These are phyloP conservation scores for Drosophila oshimai DNA, from an alignment of 1,140 invertebrate genomes.

Conservation along the genomic window DNA sequence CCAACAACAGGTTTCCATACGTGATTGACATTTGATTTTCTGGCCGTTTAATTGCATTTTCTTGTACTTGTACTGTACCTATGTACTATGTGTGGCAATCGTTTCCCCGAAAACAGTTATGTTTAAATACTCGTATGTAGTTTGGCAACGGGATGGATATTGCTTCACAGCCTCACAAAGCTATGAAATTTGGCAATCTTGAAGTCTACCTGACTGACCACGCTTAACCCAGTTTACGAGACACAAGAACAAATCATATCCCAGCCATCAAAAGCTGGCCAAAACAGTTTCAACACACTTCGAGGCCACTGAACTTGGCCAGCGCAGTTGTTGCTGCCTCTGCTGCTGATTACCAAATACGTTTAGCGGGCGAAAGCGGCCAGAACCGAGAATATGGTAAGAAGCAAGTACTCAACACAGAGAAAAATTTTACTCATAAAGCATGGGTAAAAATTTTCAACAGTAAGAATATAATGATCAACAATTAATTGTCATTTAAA, in stretches of 20 bases:
- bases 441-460: too few species aligned
- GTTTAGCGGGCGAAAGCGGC: slow-evolving; percentile 60
- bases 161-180: slow-evolving; percentile 3
- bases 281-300: slow-evolving; percentile 64
- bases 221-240: slow-evolving; percentile 66
- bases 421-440: background rate
- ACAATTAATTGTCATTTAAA: too few species aligned
- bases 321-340: slow-evolving; percentile 19
- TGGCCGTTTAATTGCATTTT: slow-evolving; percentile 64
- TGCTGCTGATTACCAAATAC: slow-evolving; percentile 68
- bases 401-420: slow-evolving; percentile 7
- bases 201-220: slow-evolving; percentile 37
- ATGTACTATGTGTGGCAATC: slow-evolving; percentile 31
- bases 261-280: slow-evolving; percentile 3
- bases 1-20: slow-evolving; percentile 64
- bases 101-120: slow-evolving; percentile 7
- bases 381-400: slow-evolving; percentile 30
- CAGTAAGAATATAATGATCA: too few species aligned
- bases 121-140: too few species aligned
- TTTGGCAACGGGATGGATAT: background rate
- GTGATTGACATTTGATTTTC: slow-evolving; percentile 70
- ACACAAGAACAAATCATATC: slow-evolving; percentile 20
- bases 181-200: slow-evolving; percentile 1
- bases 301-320: slow-evolving; percentile 76
- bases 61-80: slow-evolving; percentile 40